Conservation (phyloP, 2,113 vertebrate species). For the Dasyornis broadbenti region DNA sequence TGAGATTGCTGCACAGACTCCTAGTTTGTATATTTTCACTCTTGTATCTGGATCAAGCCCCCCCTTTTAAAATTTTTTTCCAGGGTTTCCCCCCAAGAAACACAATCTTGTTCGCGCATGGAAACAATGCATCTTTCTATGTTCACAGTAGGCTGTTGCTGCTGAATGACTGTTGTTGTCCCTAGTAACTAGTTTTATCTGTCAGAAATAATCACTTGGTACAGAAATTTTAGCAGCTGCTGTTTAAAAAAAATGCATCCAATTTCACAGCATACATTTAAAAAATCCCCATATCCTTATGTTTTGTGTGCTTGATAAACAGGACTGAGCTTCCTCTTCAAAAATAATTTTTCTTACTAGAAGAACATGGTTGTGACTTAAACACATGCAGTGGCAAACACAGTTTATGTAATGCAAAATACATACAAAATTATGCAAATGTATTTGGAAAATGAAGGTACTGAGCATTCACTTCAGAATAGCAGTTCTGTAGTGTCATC, state of each 20-base stretch:
- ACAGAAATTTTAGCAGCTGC: not conserved
- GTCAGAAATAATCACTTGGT: not conserved
- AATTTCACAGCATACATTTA: not conserved
- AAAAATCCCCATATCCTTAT: not conserved
- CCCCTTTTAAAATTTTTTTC: not conserved
- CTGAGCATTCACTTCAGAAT: not conserved
- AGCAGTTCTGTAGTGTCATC: not conserved
- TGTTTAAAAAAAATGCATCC: not conserved
- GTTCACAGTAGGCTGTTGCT: not conserved
- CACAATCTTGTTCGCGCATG: not conserved
- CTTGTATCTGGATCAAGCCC: not conserved
- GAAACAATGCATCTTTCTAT: not conserved
- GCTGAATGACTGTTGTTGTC: not conserved
- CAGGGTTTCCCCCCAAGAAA: not conserved
- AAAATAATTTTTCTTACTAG: not conserved
- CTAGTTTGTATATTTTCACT: not conserved
- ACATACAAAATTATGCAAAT: not conserved
- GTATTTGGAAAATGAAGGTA: not conserved
- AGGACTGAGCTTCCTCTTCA: not conserved
- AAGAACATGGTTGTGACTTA: not conserved
- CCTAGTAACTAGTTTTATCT: not conserved
- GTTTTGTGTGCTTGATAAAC: not conserved
- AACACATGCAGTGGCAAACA: not conserved
- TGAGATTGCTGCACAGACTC: fast-evolving
- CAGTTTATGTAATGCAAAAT: not conserved